Evolutionary conservation across 2,888 invertebrate species (phyloP), one percentile per base, ranked within the genome.

Genomic region (Eristalis pertinax): DNA sequence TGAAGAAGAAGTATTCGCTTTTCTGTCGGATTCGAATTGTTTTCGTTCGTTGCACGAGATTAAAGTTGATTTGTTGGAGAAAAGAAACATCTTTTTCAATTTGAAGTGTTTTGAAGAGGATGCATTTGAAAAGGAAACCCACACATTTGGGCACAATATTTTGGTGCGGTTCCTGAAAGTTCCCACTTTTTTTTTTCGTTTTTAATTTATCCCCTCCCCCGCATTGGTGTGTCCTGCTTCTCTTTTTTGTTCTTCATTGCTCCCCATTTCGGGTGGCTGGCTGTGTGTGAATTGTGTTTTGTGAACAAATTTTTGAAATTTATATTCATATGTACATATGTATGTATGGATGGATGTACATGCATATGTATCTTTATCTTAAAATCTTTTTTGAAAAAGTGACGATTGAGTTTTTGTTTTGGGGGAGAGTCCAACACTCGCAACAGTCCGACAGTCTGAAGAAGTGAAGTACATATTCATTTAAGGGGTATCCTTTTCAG

Each of bases 111-210:
- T 11, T 64, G 15, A 76, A 63, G 35, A 43, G 11, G 15, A 38
- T 58, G 26, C 58, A 62, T 43, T 72, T 22, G 11, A 69, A 70
- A 75, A 58, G 19, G 32, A 70, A 60, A 43, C 43, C 10, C 22
- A 10, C 24, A 24, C 13, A 65, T 68, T 41, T 62, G 26, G 24
- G 58, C 64, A 69, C 63, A 85, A 74, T 85, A 85, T 85, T 77
- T 85, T 85, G 67, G 82, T 85, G 85, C 73, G 81, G 73, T 82
- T 85, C 63, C 69, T 65, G 38, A 62, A 82, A 85, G 64, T 60
- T 69, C 38, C 26, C 58, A 43, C 76, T 43, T 29, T 50, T 82
- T 82, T 64, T 26, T 32, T 19, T 50, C 10, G 8, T 1, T 19
- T 50, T 50, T 19, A 19, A 19, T 50, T 50, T 4, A 50, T 50